phyloP scores from a whole-genome alignment of 2,888 invertebrate genomes.

The Adelphocoris suturalis region DNA sequence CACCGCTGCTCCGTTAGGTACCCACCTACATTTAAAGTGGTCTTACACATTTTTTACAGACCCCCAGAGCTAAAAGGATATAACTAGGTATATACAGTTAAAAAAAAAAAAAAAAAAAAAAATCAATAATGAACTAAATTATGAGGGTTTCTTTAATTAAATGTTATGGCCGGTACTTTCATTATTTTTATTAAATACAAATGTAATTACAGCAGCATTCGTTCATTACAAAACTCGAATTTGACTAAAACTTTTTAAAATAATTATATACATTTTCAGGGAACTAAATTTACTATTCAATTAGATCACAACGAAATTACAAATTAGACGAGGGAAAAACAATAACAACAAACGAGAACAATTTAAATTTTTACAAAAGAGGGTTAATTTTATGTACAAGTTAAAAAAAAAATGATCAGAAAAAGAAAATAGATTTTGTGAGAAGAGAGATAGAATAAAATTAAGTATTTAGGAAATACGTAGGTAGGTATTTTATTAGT shows the following conservation, averaged over 20 bases:
- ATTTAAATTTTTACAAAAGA: constrained; percentile 30
- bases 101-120: too few relatives aligned
- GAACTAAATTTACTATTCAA: constrained; percentile 53
- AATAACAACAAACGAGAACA: constrained; percentile 69
- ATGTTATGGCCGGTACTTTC: background rate
- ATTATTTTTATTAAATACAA: constrained; percentile 58
- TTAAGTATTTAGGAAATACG: constrained; percentile 38
- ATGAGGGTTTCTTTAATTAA: too few relatives aligned
- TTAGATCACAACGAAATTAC: constrained; percentile 67
- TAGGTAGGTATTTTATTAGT: constrained; percentile 51
- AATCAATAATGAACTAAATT: too few relatives aligned
- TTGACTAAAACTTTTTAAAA: constrained; percentile 51
- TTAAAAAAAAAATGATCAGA: background rate
- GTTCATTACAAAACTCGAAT: constrained; percentile 58
- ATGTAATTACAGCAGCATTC: constrained; percentile 57
- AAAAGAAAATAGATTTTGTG: background rate
- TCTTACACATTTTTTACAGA: too few relatives aligned
- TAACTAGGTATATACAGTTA: too few relatives aligned
- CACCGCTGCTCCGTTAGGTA: too few relatives aligned
- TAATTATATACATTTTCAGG: constrained; percentile 55
- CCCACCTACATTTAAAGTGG: too few relatives aligned
- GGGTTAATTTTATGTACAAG: constrained; percentile 45
- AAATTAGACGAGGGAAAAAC: constrained; percentile 63
- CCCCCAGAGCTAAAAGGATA: too few relatives aligned
- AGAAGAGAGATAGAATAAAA: constrained; percentile 29